A percentile compares a stretch with the other conserved stretches of the same genome.
phyloP scores from a whole-genome alignment of 2,888 invertebrate genomes.

The Dermolepida albohirtum region DNA sequence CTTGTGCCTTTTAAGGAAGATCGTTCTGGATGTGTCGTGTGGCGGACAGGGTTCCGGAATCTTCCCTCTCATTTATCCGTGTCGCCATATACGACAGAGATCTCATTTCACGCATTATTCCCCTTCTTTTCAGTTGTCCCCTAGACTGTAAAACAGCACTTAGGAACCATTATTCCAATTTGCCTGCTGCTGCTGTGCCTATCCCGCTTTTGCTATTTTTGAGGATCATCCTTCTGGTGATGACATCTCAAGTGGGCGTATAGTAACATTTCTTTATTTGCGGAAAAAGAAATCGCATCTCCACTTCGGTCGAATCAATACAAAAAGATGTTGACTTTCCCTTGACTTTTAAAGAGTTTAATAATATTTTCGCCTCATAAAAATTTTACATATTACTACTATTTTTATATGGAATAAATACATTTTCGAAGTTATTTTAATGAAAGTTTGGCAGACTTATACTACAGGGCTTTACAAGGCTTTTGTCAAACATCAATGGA shows the following conservation, averaged over 20 bases:
- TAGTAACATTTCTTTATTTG: slow-evolving; percentile 28
- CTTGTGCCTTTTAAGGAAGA: slow-evolving; percentile 21
- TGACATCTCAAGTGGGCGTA: slow-evolving; percentile 31
- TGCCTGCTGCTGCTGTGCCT: slow-evolving; percentile 36
- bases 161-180: slow-evolving; percentile 49
- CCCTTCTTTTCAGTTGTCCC: slow-evolving; percentile 37
- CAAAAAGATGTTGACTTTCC: no score
- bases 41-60: slow-evolving; percentile 31
- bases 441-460: no score
- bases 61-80: slow-evolving; percentile 37
- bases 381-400: no score
- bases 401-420: no score
- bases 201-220: slow-evolving; percentile 31
- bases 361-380: no score
- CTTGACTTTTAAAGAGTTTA: no score
- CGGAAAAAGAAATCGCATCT: slow-evolving; percentile 14
- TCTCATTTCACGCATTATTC: slow-evolving; percentile 39
- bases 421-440: no score
- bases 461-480: no score
- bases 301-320: background rate
- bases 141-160: slow-evolving; percentile 47
- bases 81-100: slow-evolving; percentile 32
- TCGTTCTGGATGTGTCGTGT: slow-evolving; percentile 38
- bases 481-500: no score
- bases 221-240: slow-evolving; percentile 31